phyloP scores from a whole-genome alignment of 2,113 vertebrate species.

The Tragulus kanchil region DNA sequence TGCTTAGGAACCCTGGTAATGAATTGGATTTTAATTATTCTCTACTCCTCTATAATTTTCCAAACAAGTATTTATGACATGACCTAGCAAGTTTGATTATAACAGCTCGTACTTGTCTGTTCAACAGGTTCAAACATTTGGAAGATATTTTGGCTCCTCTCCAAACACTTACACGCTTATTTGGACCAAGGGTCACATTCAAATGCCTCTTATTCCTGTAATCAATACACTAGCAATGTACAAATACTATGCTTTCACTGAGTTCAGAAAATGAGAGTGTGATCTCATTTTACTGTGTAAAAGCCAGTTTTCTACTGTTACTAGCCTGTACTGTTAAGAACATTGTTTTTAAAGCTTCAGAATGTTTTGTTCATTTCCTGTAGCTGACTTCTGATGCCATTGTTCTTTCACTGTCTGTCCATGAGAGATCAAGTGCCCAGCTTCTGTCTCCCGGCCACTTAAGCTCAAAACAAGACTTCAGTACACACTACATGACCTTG shows the following conservation, averaged over 20 bases:
- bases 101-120: not conserved
- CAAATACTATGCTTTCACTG: not conserved
- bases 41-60: constrained; percentile 33
- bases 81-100: constrained; percentile 7
- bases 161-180: not conserved
- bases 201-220: not conserved
- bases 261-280: not conserved
- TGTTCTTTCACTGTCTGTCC: not conserved
- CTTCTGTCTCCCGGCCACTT: not conserved
- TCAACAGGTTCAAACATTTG: constrained; percentile 36
- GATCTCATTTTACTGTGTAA: not conserved
- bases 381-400: not conserved
- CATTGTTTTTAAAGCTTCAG: not conserved
- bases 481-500: rapidly evolving
- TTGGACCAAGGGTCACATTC: not conserved
- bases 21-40: constrained; percentile 64
- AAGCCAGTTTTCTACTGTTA: not conserved
- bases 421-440: not conserved
- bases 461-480: not conserved
- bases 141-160: not conserved
- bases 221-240: not conserved
- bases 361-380: not conserved
- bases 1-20: constrained; percentile 33
- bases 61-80: constrained; percentile 46
- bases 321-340: not conserved